phyloP scores from a whole-genome alignment of 2,888 invertebrate species.

The Metalampra italica region DNA sequence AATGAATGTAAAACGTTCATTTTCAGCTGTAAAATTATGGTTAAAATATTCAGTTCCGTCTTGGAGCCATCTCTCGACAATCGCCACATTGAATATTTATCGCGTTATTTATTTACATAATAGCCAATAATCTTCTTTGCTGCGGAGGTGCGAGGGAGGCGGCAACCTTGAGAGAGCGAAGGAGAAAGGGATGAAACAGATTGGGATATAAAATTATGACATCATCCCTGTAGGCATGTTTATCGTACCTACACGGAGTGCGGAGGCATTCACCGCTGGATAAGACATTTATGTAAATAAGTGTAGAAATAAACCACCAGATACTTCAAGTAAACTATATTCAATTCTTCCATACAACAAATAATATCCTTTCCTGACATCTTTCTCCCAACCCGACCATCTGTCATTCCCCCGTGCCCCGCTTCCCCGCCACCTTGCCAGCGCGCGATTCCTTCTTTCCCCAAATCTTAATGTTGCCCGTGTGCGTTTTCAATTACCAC shows the following conservation, averaged over 20 bases:
- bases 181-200: conserved; percentile 12
- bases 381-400: too few relatives aligned
- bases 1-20: background rate
- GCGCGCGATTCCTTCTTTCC: too few relatives aligned
- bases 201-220: conserved; percentile 35
- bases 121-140: conserved; percentile 22
- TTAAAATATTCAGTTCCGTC: background rate
- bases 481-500: too few relatives aligned
- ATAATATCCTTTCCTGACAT: too few relatives aligned
- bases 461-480: too few relatives aligned
- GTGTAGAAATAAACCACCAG: too few relatives aligned
- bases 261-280: background rate
- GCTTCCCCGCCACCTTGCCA: too few relatives aligned
- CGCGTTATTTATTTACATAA: conserved; percentile 26
- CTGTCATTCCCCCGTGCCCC: too few relatives aligned
- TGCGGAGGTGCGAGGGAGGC: conserved; percentile 11
- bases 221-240: conserved; percentile 31
- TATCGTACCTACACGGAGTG: conserved; percentile 5
- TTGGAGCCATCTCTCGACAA: background rate
- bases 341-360: too few relatives aligned
- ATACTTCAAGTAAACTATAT: too few relatives aligned
- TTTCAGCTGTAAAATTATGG: background rate
- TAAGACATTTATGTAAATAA: background rate
- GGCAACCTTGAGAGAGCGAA: conserved; percentile 1
- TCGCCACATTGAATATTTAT: conserved; percentile 25